phyloP scores from a whole-genome alignment of 2,113 vertebrate genomes.

The Lamprotornis superbus region DNA sequence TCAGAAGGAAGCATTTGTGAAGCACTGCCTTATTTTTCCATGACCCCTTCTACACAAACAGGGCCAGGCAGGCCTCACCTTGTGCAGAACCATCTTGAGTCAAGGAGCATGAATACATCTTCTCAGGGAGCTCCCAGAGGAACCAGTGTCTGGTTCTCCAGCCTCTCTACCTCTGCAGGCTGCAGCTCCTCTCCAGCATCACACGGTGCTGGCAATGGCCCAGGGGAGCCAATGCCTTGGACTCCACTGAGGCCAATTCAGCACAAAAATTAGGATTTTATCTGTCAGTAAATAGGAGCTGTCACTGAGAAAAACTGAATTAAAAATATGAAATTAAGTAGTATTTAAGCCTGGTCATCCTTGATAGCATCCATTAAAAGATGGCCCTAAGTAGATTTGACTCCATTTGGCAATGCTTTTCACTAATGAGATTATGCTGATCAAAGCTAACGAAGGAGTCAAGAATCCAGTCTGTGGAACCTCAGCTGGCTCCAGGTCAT shows the following conservation, averaged over 20 bases:
- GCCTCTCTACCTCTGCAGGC: not conserved
- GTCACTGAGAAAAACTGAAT: slow-evolving; percentile 21
- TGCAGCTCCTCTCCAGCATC: not conserved
- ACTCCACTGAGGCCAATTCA: not conserved
- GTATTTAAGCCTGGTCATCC: slow-evolving; percentile 25
- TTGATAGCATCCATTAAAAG: slow-evolving; percentile 38
- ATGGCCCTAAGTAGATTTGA: slow-evolving; percentile 6
- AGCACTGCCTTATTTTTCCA: not conserved
- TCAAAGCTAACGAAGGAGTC: slow-evolving; percentile 44
- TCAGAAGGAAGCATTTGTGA: not conserved
- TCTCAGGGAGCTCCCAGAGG: not conserved
- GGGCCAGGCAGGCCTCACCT: not conserved
- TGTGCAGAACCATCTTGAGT: not conserved
- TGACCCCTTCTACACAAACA: not conserved
- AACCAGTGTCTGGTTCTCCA: not conserved
- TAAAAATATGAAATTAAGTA: slow-evolving; percentile 58
- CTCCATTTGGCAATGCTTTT: slow-evolving; percentile 42
- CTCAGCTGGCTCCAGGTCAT: slow-evolving; percentile 14
- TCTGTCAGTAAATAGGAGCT: slow-evolving; percentile 5
- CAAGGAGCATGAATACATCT: not conserved
- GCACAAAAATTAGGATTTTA: slow-evolving; percentile 21
- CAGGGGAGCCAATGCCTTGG: not conserved
- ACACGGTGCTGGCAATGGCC: not conserved
- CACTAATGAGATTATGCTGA: slow-evolving; percentile 43
- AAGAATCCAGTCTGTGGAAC: slow-evolving; percentile 10